Evolutionary conservation across 2,797 vertebrate genomes (phyloP).

Genomic region (Chrysolophus pictus): DNA sequence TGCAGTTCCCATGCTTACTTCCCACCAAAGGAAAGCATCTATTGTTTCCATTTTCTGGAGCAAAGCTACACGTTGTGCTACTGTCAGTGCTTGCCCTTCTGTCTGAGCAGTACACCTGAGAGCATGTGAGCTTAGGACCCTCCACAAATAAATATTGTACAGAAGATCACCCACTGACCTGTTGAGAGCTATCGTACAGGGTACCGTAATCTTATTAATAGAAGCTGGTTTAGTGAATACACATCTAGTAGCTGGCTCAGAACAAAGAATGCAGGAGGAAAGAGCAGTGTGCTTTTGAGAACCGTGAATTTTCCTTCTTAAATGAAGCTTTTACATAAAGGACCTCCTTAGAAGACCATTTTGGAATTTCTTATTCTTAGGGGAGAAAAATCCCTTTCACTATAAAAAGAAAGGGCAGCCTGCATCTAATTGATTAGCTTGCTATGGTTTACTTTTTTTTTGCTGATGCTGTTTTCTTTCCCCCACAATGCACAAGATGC

Average conservation of each 20-base stretch:
- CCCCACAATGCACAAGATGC: not conserved
- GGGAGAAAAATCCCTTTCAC: not conserved
- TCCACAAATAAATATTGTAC: not conserved
- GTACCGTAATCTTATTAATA: not conserved
- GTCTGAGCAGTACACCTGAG: not conserved
- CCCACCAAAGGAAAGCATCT: not conserved
- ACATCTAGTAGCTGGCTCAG: not conserved
- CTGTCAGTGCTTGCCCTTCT: not conserved
- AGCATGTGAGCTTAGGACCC: not conserved
- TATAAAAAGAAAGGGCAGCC: not conserved
- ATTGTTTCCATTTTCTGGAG: not conserved
- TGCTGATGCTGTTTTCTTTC: not conserved
- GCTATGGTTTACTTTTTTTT: not conserved
- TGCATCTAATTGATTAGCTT: not conserved
- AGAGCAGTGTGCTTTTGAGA: not conserved
- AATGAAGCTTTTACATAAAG: constrained; percentile 9
- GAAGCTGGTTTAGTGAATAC: not conserved
- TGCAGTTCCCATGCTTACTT: not conserved
- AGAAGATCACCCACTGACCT: not conserved
- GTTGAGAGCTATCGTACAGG: not conserved
- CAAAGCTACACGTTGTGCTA: not conserved
- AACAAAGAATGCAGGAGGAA: not conserved
- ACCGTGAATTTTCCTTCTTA: not conserved
- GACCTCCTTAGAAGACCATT: not conserved
- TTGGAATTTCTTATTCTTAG: not conserved